phyloP scores from a whole-genome alignment of 2,888 invertebrate genomes.

The Loripinus fragilis region DNA sequence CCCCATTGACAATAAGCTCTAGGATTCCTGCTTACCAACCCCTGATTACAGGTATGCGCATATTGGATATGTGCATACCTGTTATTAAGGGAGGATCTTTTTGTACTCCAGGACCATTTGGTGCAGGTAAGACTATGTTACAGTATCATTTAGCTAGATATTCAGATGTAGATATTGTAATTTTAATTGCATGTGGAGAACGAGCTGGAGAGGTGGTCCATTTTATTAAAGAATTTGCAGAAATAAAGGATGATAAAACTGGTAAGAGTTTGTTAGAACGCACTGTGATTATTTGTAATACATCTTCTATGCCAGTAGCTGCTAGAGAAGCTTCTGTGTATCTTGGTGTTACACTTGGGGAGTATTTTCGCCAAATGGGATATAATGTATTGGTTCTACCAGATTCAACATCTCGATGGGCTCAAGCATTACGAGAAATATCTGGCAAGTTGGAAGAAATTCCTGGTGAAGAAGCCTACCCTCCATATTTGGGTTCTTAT shows the following conservation, averaged over 20 bases:
- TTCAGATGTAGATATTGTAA: too few species aligned
- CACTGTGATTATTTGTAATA: constrained; percentile 23
- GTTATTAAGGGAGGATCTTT: too few species aligned
- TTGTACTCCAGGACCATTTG: too few species aligned
- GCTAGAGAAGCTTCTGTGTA: constrained; percentile 25
- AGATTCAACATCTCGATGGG: constrained; percentile 28
- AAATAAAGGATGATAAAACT: background rate
- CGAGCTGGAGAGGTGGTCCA: too few species aligned
- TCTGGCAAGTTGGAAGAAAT: constrained; percentile 23
- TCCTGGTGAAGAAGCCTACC: constrained; percentile 26
- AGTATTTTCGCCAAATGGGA: constrained; percentile 25
- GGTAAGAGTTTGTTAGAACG: constrained; percentile 19
- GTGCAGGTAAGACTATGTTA: too few species aligned
- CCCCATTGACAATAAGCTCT: background rate
- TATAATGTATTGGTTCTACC: constrained; percentile 18
- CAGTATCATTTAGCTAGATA: too few species aligned
- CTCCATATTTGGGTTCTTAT: constrained; percentile 2
- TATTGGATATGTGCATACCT: too few species aligned
- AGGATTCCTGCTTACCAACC: too few species aligned
- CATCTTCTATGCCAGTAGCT: constrained; percentile 24
- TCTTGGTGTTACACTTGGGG: constrained; percentile 17
- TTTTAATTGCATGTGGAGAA: too few species aligned
- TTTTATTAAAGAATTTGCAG: background rate
- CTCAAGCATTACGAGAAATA: constrained; percentile 19
- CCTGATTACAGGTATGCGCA: too few species aligned